phyloP scores from a whole-genome alignment of 2,888 invertebrate species.

The Serripes groenlandicus region DNA sequence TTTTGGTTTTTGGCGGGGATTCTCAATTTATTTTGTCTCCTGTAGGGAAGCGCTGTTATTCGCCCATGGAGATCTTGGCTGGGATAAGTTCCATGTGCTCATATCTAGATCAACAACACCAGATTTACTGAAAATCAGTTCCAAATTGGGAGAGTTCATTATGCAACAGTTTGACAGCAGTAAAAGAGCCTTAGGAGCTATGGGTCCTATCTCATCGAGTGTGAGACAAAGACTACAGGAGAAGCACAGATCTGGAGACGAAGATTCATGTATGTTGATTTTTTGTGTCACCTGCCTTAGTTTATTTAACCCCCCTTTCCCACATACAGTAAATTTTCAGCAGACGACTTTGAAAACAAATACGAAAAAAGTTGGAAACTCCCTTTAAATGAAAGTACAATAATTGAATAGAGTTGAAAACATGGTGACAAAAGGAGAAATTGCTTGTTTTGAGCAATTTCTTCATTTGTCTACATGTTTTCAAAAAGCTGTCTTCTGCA shows the following conservation, averaged over 20 bases:
- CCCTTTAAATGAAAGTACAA: no score
- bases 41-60: conserved; percentile 94
- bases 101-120: conserved; percentile 99
- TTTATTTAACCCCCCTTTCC: no score
- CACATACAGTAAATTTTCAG: no score
- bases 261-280: conserved; percentile 66
- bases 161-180: conserved; percentile 98
- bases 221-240: conserved; percentile 64
- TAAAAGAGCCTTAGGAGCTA: conserved; percentile 94
- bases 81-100: conserved; percentile 98
- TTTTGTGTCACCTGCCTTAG: no score
- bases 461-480: no score
- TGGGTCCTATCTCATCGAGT: conserved; percentile 87
- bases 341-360: no score
- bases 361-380: no score
- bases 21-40: not conserved
- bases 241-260: conserved; percentile 64
- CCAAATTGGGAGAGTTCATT: conserved; percentile 98
- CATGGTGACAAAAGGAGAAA: no score
- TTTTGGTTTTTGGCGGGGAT: not conserved
- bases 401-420: no score
- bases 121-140: conserved; percentile 98
- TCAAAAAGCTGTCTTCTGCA: no score
- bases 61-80: conserved; percentile 95
- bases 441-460: no score